Percentiles rank a stretch among this genome's conserved stretches.
phyloP scores from a whole-genome alignment of 2,113 vertebrate genomes.

The Neolamprologus devosi region DNA sequence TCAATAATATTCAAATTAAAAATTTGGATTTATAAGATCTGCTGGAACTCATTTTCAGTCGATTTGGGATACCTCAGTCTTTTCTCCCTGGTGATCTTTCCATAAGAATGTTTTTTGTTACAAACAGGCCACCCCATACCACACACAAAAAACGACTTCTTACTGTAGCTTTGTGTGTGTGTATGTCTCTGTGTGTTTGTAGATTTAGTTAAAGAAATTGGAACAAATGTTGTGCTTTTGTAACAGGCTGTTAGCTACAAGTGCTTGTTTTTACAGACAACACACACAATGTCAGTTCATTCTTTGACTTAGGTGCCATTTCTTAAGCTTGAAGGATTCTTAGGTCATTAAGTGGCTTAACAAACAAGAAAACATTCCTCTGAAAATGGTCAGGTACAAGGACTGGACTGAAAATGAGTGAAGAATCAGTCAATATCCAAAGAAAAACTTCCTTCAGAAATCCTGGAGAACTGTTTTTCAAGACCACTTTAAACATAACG shows the following conservation, averaged over 20 bases:
- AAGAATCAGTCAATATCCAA: neutral
- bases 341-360: neutral
- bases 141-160: neutral
- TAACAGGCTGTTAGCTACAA: neutral
- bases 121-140: neutral
- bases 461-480: neutral
- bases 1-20: neutral
- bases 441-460: neutral
- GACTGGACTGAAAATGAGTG: neutral
- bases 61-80: neutral
- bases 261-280: neutral
- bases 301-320: neutral
- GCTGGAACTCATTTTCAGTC: rapidly evolving
- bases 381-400: neutral
- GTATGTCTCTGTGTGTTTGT: neutral
- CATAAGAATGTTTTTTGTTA: neutral
- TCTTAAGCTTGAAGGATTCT: neutral
- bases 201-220: neutral
- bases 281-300: rapidly evolving
- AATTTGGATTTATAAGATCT: neutral
- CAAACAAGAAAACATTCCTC: neutral
- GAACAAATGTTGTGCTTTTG: neutral
- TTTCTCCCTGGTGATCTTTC: neutral
- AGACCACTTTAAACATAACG: neutral
- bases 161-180: neutral